Conservation (phyloP, 2,113 vertebrate genomes). For the Henicopernis longicauda region DNA sequence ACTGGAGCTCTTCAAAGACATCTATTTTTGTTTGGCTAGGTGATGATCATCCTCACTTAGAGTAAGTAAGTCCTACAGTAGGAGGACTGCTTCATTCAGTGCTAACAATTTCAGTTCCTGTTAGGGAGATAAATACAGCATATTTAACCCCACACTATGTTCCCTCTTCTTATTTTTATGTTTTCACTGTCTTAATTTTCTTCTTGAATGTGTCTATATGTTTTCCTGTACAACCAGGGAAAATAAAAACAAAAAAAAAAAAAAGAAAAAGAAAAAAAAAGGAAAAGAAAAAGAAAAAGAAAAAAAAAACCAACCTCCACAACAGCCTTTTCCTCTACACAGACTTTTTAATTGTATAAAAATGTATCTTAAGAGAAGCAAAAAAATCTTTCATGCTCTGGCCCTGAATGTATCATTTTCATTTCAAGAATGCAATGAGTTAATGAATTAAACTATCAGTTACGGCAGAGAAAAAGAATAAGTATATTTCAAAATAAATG, state of each 20-base stretch:
- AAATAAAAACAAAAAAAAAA: rapidly evolving
- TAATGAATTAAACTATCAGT: neutral
- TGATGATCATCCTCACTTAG: neutral
- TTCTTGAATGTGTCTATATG: neutral
- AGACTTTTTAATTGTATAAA: neutral
- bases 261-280: neutral
- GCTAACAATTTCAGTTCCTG: neutral
- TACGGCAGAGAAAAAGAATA: neutral
- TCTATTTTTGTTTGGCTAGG: neutral
- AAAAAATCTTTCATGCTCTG: neutral
- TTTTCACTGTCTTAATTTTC: neutral
- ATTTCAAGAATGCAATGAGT: neutral
- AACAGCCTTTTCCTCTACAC: neutral
- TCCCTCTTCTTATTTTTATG: neutral
- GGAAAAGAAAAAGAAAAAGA: rapidly evolving
- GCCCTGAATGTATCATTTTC: neutral
- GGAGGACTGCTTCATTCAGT: neutral
- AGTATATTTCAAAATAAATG: neutral
- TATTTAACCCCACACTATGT: neutral
- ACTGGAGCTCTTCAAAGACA: neutral
- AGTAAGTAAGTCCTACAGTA: too few species aligned
- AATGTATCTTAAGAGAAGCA: neutral
- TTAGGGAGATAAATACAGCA: neutral
- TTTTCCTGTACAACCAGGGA: neutral
- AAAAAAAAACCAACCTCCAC: neutral